Evolutionary conservation across 2,888 invertebrate species (phyloP).

Genomic region (Dione juno): DNA sequence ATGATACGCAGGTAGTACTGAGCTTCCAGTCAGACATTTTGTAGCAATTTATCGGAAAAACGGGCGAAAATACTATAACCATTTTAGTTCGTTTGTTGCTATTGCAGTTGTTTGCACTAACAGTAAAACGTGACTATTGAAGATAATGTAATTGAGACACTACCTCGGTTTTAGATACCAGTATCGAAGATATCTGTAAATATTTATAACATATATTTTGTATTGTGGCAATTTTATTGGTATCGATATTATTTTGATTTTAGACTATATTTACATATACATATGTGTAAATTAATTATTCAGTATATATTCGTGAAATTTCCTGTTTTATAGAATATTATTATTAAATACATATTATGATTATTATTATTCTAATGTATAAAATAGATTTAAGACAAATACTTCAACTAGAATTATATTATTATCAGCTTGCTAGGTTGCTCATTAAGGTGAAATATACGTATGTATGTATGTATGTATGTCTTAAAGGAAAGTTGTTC

Average conservation of each 20-base stretch:
- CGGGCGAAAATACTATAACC: constrained; percentile 37
- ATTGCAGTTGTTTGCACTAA: constrained; percentile 42
- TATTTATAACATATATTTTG: neutral
- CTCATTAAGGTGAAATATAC: constrained; percentile 7
- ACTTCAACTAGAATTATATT: neutral
- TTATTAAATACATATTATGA: too few relatives aligned
- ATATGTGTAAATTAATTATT: too few relatives aligned
- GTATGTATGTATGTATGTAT: too few relatives aligned
- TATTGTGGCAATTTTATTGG: neutral
- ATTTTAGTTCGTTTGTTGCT: constrained; percentile 38
- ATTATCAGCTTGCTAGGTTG: constrained; percentile 1
- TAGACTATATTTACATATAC: too few relatives aligned
- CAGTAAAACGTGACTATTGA: constrained; percentile 43
- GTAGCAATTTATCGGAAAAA: constrained; percentile 32
- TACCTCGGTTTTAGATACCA: neutral
- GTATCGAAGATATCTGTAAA: neutral
- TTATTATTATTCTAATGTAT: too few relatives aligned
- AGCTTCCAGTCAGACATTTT: constrained; percentile 14
- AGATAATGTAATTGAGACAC: constrained; percentile 36
- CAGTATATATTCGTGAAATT: too few relatives aligned
- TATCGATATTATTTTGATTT: neutral
- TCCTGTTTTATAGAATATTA: too few relatives aligned
- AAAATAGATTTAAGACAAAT: too few relatives aligned
- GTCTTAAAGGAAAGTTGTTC: constrained; percentile 28
- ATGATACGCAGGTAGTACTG: neutral